phyloP scores from a whole-genome alignment of 2,797 vertebrate genomes.

The Sebastes hubbsi region DNA sequence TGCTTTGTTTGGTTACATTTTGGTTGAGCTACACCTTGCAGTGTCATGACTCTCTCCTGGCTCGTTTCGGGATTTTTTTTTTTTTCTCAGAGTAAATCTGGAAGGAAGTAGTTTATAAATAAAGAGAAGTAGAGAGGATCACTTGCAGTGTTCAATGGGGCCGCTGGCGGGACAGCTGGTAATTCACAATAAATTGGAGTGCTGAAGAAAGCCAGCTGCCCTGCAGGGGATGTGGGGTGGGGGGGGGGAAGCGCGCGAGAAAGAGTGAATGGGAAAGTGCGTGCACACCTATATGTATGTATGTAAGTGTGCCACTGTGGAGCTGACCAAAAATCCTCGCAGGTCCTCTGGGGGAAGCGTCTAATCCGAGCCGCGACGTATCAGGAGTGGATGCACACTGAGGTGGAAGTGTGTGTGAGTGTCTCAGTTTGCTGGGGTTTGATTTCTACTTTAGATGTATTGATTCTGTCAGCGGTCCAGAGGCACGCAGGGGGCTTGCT shows the following conservation, averaged over 20 bases:
- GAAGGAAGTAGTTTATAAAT: constrained; percentile 59
- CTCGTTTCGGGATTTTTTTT: not conserved
- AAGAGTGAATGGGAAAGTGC: constrained; percentile 9
- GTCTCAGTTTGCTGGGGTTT: constrained; percentile 62
- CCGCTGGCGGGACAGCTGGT: constrained; percentile 56
- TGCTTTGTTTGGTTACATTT: constrained; percentile 16
- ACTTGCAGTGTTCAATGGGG: constrained; percentile 31
- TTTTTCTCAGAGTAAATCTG: constrained; percentile 19
- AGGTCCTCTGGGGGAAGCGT: constrained; percentile 32
- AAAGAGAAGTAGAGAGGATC: constrained; percentile 52
- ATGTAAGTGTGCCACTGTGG: constrained; percentile 14
- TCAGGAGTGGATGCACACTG: constrained; percentile 36
- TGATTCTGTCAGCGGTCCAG: constrained; percentile 77
- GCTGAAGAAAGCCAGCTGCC: constrained; percentile 48
- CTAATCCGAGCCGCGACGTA: constrained; percentile 2
- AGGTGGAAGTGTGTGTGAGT: constrained; percentile 57
- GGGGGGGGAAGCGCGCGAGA: constrained; percentile 14
- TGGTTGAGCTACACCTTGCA: not conserved
- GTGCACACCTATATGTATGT: not conserved
- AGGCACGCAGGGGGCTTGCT: constrained; percentile 35
- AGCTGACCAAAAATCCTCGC: constrained; percentile 24
- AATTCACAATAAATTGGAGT: constrained; percentile 69
- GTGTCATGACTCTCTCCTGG: constrained; percentile 1
- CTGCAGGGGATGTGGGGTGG: constrained; percentile 10
- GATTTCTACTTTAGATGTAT: constrained; percentile 80